Evolutionary conservation across 2,888 invertebrate genomes (phyloP).

Genomic region (Orthosia cruda): DNA sequence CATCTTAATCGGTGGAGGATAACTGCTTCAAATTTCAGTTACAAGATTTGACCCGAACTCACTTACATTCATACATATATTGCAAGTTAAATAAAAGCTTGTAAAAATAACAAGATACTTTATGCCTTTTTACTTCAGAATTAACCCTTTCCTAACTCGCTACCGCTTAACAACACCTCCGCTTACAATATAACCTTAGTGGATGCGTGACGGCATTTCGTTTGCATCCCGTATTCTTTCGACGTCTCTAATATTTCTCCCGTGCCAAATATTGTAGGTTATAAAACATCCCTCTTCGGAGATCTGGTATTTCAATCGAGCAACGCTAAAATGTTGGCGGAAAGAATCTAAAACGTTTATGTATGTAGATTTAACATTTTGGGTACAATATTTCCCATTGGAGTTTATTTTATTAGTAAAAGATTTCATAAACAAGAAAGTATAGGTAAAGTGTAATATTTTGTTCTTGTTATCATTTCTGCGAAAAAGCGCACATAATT

Average conservation of each 20-base stretch:
- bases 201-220: constrained; percentile 66
- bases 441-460: too few relatives aligned
- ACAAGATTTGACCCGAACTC: too few relatives aligned
- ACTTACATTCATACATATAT: too few relatives aligned
- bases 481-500: too few relatives aligned
- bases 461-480: background rate
- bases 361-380: constrained; percentile 36
- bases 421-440: too few relatives aligned
- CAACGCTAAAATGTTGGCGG: constrained; percentile 42
- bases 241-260: constrained; percentile 63
- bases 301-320: constrained; percentile 63
- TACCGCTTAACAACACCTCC: constrained; percentile 17
- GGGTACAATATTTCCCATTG: background rate
- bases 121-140: too few relatives aligned
- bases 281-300: constrained; percentile 55
- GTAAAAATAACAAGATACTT: too few relatives aligned
- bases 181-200: constrained; percentile 40
- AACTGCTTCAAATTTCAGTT: too few relatives aligned
- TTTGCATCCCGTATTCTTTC: constrained; percentile 70
- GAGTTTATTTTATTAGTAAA: background rate
- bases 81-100: too few relatives aligned
- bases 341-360: constrained; percentile 38
- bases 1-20: too few relatives aligned
- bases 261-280: constrained; percentile 55
- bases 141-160: background rate